These are phyloP conservation scores for Yponomeuta malinellus DNA, from an alignment of 2,888 invertebrate genomes.

Conservation along the genomic window DNA sequence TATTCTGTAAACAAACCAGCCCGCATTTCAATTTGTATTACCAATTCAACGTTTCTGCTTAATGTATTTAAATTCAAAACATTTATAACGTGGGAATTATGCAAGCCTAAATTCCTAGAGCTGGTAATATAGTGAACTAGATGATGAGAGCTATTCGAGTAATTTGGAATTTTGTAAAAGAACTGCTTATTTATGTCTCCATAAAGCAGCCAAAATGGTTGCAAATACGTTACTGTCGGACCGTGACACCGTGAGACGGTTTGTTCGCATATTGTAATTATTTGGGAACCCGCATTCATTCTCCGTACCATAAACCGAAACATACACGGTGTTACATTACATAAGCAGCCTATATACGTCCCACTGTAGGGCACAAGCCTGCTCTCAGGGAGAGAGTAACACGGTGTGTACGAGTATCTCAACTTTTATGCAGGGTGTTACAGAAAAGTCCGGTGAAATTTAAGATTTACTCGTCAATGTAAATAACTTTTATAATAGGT, in stretches of 20 bases:
- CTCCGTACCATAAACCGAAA: not conserved
- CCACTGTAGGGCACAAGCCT: no score
- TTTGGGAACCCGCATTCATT: slow-evolving; percentile 4
- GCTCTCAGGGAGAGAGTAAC: no score
- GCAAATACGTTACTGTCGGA: slow-evolving; percentile 9
- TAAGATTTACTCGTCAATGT: no score
- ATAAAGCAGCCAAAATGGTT: slow-evolving; percentile 17
- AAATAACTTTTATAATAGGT: no score
- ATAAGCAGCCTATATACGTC: no score
- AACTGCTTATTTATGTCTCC: slow-evolving; percentile 18
- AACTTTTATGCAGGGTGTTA: no score
- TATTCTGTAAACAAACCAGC: slow-evolving; percentile 6
- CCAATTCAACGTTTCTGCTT: slow-evolving; percentile 18
- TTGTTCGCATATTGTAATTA: slow-evolving; percentile 3
- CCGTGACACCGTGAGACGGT: slow-evolving; percentile 8
- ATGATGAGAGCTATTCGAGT: slow-evolving; percentile 5
- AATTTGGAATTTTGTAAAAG: slow-evolving; percentile 12
- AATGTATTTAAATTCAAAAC: slow-evolving; percentile 34
- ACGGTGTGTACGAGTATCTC: no score
- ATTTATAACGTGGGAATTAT: slow-evolving; percentile 31
- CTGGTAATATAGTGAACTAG: not conserved
- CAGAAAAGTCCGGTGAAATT: no score
- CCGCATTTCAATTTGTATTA: slow-evolving; percentile 15
- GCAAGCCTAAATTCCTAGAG: slow-evolving; percentile 25
- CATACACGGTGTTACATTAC: not conserved